A percentile compares a stretch with the other conserved stretches of the same genome.
Conservation (phyloP, 2,797 vertebrate species). For the Cossypha dichroa region DNA sequence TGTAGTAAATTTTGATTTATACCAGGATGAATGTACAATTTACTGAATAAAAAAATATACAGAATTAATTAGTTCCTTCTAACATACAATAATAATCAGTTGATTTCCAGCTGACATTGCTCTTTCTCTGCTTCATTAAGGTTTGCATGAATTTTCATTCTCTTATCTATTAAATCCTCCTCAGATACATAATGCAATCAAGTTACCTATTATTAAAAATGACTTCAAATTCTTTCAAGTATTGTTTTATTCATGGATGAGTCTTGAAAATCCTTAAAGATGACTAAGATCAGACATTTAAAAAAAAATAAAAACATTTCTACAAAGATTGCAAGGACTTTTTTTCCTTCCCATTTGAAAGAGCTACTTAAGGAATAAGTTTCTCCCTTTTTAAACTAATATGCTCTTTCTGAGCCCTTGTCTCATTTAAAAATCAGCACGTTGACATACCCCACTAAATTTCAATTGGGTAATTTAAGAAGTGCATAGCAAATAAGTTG, state of each 20-base stretch:
- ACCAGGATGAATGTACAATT: neutral
- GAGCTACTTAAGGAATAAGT: neutral
- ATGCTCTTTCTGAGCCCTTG: neutral
- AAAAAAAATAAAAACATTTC: neutral
- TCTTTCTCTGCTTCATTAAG: neutral
- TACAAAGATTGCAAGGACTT: neutral
- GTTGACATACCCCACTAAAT: neutral
- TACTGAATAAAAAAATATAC: neutral
- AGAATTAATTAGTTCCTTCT: neutral
- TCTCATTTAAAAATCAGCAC: neutral
- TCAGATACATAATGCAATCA: neutral
- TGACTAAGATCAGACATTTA: neutral
- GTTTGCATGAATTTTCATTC: neutral
- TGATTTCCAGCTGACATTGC: neutral
- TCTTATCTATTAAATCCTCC: neutral
- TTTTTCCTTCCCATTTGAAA: neutral
- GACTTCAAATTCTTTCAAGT: neutral
- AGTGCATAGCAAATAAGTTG: neutral
- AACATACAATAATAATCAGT: neutral
- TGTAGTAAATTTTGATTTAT: neutral
- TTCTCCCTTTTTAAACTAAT: neutral
- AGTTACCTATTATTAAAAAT: neutral
- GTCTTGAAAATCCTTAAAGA: neutral
- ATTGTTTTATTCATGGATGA: neutral
- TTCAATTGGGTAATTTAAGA: neutral